These are phyloP conservation scores for Hylomyscus alleni DNA, from an alignment of 2,797 vertebrate genomes.

Conservation along the genomic window DNA sequence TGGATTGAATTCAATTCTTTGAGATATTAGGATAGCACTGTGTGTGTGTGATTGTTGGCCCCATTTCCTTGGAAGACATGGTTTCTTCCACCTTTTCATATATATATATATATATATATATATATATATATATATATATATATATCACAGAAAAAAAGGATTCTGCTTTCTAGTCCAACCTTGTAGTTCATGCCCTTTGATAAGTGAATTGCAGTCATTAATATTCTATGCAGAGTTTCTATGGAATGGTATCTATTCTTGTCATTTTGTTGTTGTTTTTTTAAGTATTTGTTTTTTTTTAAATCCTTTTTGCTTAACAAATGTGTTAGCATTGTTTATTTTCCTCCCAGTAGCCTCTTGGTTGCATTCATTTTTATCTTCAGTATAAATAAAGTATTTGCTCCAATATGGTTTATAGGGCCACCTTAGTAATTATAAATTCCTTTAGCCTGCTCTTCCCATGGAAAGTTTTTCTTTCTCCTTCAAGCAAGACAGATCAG, in stretches of 20 bases:
- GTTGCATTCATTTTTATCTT: neutral
- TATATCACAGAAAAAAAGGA: no score
- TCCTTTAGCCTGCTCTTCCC: neutral
- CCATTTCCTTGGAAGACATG: neutral
- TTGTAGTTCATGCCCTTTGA: neutral
- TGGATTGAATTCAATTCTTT: neutral
- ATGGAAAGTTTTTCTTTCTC: neutral
- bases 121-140: no score
- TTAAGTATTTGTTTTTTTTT: no score
- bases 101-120: no score
- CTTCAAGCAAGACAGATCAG: neutral
- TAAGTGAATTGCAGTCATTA: neutral
- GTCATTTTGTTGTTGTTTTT: neutral
- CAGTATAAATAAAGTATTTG: neutral
- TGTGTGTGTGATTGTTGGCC: neutral
- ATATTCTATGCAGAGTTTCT: neutral
- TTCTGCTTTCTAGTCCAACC: neutral
- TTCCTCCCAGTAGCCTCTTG: neutral
- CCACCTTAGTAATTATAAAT: neutral
- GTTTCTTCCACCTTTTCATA: neutral
- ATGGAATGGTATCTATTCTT: neutral
- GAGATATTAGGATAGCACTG: neutral
- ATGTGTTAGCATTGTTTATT: neutral
- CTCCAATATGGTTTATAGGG: neutral
- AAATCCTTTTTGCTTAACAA: neutral